Evolutionary conservation across 2,797 vertebrate species (phyloP).

Genomic region (Liasis olivaceus): DNA sequence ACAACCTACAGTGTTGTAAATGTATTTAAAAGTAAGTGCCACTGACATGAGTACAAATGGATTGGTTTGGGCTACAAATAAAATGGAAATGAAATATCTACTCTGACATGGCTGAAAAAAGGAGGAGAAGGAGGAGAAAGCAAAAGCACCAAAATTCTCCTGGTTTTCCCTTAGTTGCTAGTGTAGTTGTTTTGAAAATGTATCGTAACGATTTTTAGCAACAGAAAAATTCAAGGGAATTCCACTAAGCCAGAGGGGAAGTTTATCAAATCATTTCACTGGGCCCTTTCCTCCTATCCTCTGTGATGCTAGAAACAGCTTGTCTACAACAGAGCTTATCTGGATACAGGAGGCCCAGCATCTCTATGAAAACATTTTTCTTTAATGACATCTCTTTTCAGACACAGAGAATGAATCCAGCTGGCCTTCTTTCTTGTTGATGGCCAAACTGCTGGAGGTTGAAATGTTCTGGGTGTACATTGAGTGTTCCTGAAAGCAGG

Average conservation of each 20-base stretch:
- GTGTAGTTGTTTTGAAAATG: not conserved
- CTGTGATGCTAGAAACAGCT: slow-evolving; percentile 20
- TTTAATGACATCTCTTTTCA: slow-evolving; percentile 31
- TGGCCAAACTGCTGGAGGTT: not conserved
- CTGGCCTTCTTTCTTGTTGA: not conserved
- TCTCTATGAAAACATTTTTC: slow-evolving; percentile 28
- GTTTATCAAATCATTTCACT: not conserved
- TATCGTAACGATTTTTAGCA: not conserved
- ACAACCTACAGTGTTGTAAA: not conserved
- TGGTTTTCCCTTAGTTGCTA: not conserved
- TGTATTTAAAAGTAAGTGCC: not conserved
- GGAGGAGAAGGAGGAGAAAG: not conserved
- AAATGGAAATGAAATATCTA: not conserved
- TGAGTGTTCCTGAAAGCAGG: not conserved
- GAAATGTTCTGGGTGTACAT: too few species aligned
- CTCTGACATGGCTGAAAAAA: not conserved
- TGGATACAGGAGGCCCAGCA: not conserved
- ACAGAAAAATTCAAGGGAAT: slow-evolving; percentile 1
- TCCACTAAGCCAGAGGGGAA: not conserved
- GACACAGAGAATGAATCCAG: not conserved
- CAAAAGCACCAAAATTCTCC: not conserved
- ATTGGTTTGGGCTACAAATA: not conserved
- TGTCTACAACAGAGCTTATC: slow-evolving; percentile 25
- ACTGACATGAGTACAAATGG: not conserved
- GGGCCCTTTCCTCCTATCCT: not conserved